Percentiles rank a stretch among this genome's conserved stretches.
Conservation (phyloP, 1,140 invertebrate genomes). For the Metopolophium dirhodum region DNA sequence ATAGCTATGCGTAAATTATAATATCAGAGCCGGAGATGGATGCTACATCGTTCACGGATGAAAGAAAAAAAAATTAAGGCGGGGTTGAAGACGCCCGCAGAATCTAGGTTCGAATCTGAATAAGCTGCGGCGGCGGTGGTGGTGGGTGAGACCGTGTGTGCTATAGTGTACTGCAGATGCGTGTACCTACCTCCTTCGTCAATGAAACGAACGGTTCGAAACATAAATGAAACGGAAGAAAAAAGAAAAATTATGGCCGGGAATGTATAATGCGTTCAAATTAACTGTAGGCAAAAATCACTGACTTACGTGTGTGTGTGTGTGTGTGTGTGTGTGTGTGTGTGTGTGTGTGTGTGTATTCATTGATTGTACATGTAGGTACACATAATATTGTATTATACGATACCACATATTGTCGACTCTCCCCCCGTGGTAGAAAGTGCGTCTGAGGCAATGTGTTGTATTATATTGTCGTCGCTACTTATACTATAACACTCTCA, state of each 20-base stretch:
- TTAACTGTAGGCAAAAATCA: slow-evolving; percentile 45
- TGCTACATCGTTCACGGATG: no score
- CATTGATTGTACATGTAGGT: neutral
- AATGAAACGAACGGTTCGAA: neutral
- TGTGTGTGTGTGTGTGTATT: neutral
- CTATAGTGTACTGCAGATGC: no score
- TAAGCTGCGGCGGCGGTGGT: neutral
- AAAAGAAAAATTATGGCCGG: neutral
- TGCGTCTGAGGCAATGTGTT: slow-evolving; percentile 1
- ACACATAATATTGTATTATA: neutral
- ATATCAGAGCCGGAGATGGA: neutral
- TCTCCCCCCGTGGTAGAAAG: slow-evolving; percentile 29
- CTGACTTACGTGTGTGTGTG: neutral
- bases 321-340: slow-evolving; percentile 12
- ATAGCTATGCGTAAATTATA: neutral
- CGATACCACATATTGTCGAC: no score
- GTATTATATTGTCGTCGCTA: neutral
- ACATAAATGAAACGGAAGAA: slow-evolving; percentile 14
- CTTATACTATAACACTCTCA: neutral
- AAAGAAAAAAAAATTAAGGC: neutral
- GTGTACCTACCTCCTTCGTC: neutral
- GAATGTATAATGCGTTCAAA: slow-evolving; percentile 15
- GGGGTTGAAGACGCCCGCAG: neutral
- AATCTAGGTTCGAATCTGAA: slow-evolving; percentile 48
- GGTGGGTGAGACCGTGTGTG: neutral